Evolutionary conservation across 53 echinoderm and acorn worm genomes (phyloP), one percentile per base, ranked within the genome.

Genomic region (Actinopyga echinites): DNA sequence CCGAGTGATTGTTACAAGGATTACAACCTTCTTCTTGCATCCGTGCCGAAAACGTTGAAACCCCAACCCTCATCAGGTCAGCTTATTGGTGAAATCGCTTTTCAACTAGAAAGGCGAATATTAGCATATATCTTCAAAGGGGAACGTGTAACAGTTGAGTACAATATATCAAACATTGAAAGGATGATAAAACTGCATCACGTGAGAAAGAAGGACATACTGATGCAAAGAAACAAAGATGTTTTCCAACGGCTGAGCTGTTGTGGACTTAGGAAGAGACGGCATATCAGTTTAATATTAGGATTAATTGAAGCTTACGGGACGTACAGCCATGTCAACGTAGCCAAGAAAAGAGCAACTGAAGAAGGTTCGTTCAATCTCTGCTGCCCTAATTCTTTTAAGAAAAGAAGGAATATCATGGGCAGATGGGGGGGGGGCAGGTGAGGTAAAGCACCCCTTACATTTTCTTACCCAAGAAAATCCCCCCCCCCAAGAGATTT

Each of bases 41-140:
- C 49, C 49, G 49, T 17, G 49, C 49, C 49, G 49, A 49, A 15
- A 17, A 49, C 17, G 2, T 32, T 57, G n/a, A 55, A 82, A 31
- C 25, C 69, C 37, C 56, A 34, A 15, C 57, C 9, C 2, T 36
- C 6, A 28, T 77, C 55, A 19, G 21, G 28, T 17, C 77, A 43
- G 19, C 49, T 95, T 24, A 83, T 97, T 1, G 97, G 97, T 1
- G 97, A 97, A 56, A 65, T 93, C 33, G 92, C 94, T 40, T 97
- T 97, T 79, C 93, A 94, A 69, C 17, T 91, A 31, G 97, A 97
- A 67, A 77, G 97, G 26, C 69, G 90, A 1, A 82, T 97, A n/a
- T 65, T 97, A 3, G 90, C 91, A 7, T 90, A 63, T 25, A 83
- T 97, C 33, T 97, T 94, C 55, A 83, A 89, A 60, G 58, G 85